Conservation (phyloP, 2,113 vertebrate genomes). For the Heterotilapia buettikoferi region DNA sequence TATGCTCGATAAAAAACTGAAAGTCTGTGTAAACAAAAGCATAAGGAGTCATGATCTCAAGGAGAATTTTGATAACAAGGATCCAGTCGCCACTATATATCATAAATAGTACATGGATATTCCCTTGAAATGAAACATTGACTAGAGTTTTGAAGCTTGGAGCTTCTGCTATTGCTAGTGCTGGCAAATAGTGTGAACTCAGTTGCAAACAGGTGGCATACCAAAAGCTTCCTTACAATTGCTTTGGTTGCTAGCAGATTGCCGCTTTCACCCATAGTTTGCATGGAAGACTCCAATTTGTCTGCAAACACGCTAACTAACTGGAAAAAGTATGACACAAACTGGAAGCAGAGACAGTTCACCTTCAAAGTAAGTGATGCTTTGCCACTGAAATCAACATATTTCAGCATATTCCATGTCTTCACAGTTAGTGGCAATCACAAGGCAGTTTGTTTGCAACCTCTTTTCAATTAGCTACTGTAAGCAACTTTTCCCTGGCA, state of each 20-base stretch:
- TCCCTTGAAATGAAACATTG: neutral
- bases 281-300: neutral
- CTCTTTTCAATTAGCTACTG: neutral
- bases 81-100: neutral
- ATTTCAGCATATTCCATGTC: neutral
- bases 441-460: neutral
- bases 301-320: neutral
- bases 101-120: neutral
- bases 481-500: neutral
- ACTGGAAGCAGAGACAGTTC: neutral
- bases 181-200: neutral
- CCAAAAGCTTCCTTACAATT: neutral
- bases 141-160: neutral
- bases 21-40: neutral
- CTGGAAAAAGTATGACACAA: neutral
- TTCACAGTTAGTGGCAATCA: neutral
- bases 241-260: neutral
- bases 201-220: accelerated
- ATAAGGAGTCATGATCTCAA: neutral
- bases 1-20: neutral
- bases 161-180: neutral
- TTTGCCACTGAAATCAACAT: neutral
- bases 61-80: neutral
- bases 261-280: neutral
- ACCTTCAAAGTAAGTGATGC: neutral